Base-by-base conservation (phyloP, 1,140 invertebrate genomes). In the Periplaneta americana region DNA sequence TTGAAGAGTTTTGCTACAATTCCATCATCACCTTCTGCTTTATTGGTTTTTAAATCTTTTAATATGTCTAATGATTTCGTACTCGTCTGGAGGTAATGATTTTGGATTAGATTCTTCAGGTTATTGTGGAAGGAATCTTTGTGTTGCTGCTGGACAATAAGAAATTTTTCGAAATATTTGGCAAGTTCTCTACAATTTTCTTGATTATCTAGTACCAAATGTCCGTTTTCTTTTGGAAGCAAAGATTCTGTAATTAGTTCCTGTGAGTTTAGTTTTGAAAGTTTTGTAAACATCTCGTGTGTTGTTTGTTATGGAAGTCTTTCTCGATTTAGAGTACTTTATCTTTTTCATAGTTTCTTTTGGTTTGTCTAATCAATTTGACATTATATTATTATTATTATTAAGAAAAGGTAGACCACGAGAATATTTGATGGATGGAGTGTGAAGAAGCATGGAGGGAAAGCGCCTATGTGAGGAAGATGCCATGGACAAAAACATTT, bases 21-120 rank as follows among this genome's bases (percentile, higher is more conserved):
- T 11, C 36, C 75, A 78, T 82, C 75, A 57, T 78, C 74, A 35
- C 80, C 81, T 13, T 33, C 17, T 74, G 81, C 39, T 66, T 79
- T 82, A n/a, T n/a, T n/a, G n/a, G 37, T 79, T 74, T 78, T 15
- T 34, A 78, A 36, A 34, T 78, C 8, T 78, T 17, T 79, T 78
- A n/a, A 32, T 79, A 8, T 31, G 75, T 78, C 34, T 78, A 17
- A 5, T 78, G 75, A 82, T 82, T 79, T 79, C 31, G 17, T 17
- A 31, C 34, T 79, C 39, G n/a, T 37, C 39, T 11, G 78, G 78
- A 39, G 78, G 35, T 17, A 37, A 15, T 37, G 39, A 32, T 15
- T 37, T 37, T 79, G 35, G 31, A 18, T 79, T 37, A 8, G 31
- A 31, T 32, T 79, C 28, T 10, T 28, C 34, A 57, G 36, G 22